Base-by-base conservation (phyloP, 2,113 vertebrate genomes). In the Tachuris rubrigastra region DNA sequence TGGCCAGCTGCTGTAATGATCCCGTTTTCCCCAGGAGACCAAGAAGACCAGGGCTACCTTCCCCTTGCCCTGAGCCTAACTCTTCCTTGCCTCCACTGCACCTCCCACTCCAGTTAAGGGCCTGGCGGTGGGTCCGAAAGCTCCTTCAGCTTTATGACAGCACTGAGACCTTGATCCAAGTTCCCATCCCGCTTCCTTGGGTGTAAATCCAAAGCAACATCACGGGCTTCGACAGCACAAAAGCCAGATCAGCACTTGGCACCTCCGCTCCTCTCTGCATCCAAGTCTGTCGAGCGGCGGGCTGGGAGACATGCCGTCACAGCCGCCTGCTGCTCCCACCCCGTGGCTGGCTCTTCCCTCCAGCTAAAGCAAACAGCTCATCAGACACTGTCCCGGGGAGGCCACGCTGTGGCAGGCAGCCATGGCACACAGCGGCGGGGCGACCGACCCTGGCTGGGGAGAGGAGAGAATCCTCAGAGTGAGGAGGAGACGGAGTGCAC, bases 171-270 rank as follows among this genome's bases (percentile, higher is more conserved):
- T 81, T 2, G 2, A 52, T 68, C 66, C 42, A 49, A 28, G 10
- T 85, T 94, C 94, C 76, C 28, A 69, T 35, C 56, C 55, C 0
- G 0, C 47, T 78, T 93, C 75, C 74, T 62, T 1, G 53, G 25
- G 56, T 87, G 49, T 55, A 91, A 96, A 94, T 83, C 74, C 75
- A 75, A 59, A 87, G 71, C 28, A 31, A 75, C 89, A 76, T 83
- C 86, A 81, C 2, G 76, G 56, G 50, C 75, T 60, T 69, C 44
- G 60, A 31, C 2, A 31, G 77, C 1, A 24, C 3, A 60, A 93
- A 78, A 95, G 68, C 90, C 66, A 90, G 78, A 68, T 59, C 89
- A 90, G 91, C 84, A 75, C 75, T 92, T 96, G 95, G 89, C 87
- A 81, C 78, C 33, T 72, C 27, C 0, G 0, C 1, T 5, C 52